Percentiles rank a stretch among this genome's conserved stretches.
Evolutionary conservation across 53 echinoderm and acorn worm genomes (phyloP).

Genomic region (Mesocentrotus franciscanus): DNA sequence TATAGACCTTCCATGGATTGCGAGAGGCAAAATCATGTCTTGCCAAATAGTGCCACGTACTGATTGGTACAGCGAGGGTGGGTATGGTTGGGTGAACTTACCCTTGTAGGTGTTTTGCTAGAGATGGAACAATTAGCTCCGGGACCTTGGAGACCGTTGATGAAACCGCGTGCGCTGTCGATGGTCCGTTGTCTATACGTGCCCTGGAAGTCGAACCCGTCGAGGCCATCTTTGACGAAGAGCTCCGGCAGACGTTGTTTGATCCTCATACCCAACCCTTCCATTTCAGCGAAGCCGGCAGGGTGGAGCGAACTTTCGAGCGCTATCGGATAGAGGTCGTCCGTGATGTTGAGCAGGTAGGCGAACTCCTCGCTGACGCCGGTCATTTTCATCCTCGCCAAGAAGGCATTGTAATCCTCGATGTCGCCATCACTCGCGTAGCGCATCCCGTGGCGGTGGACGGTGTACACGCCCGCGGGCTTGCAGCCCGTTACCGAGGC

Average conservation of each 20-base stretch:
- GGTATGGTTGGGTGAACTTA: not conserved
- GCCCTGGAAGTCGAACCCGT: conserved; percentile 73
- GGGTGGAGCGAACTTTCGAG: conserved; percentile 62
- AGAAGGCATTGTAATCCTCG: conserved; percentile 61
- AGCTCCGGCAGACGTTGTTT: conserved; percentile 71
- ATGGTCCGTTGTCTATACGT: conserved; percentile 71
- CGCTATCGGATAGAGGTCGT: conserved; percentile 68
- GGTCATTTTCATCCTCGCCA: conserved; percentile 69
- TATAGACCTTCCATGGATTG: too few species aligned
- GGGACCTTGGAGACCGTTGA: conserved; percentile 69
- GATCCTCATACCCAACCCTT: conserved; percentile 65
- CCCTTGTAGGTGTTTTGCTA: not conserved
- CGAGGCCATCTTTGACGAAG: conserved; percentile 49
- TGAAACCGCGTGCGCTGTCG: conserved; percentile 79
- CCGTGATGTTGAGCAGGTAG: conserved; percentile 67
- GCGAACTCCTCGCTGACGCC: conserved; percentile 73
- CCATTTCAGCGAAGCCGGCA: conserved; percentile 74
- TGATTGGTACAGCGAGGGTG: not conserved
- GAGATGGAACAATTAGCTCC: conserved; percentile 13
- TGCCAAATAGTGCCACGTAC: not conserved
- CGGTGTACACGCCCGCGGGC: conserved; percentile 72
- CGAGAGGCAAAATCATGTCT: not conserved
- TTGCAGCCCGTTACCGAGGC: not conserved
- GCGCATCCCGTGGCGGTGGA: conserved; percentile 80
- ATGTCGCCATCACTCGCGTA: conserved; percentile 76